Base-by-base conservation (phyloP, 2,797 vertebrate genomes). In the Hylomyscus alleni region DNA sequence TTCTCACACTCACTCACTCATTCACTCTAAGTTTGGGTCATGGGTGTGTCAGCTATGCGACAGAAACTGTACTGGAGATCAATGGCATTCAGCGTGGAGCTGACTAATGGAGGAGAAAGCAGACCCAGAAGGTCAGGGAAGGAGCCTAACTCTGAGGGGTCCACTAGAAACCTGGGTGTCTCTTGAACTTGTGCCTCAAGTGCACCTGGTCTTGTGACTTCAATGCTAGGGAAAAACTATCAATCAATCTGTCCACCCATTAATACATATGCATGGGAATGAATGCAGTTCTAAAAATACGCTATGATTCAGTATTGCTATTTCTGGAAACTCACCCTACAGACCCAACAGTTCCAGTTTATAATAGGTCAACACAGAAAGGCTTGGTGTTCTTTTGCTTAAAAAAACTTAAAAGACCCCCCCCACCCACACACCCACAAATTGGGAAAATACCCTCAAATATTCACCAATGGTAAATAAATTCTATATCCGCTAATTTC, bases 201-300 rank as follows among this genome's bases (percentile, higher is more conserved):
- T 14, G 26, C 1, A 58, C 34, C 11, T 56, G 26, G 40, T 15
- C 14, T n/a, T 9, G 2, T 54, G 50, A 44, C 82, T 82, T 69
- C 14, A 20, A 47, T 12, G 37, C 50, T 82, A 54, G 78, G 77
- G 50, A n/a, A 14, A n/a, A 69, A 50, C 19, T 24, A 88, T 56
- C 58, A 67, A n/a, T n/a, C 44, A 85, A 10, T 85, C 83, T 52
- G 83, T 52, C 44, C 44, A 52, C 7, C 31, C 44, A 52, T 65
- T 85, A 69, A 73, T 47, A 83, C 52, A 93, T 19, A 54, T 8
- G 56, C 75, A 72, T 37, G 60, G 83, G 83, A 65, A 87, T 40
- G 34, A 73, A 91, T 8, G 8, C 34, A 65, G 40, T 52, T 89
- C 82, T 76, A 75, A 95, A 96, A 95, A 91, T 81, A 80, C 10